phyloP scores from a whole-genome alignment of 1,140 invertebrate species.

The Zaprionus camerounensis region DNA sequence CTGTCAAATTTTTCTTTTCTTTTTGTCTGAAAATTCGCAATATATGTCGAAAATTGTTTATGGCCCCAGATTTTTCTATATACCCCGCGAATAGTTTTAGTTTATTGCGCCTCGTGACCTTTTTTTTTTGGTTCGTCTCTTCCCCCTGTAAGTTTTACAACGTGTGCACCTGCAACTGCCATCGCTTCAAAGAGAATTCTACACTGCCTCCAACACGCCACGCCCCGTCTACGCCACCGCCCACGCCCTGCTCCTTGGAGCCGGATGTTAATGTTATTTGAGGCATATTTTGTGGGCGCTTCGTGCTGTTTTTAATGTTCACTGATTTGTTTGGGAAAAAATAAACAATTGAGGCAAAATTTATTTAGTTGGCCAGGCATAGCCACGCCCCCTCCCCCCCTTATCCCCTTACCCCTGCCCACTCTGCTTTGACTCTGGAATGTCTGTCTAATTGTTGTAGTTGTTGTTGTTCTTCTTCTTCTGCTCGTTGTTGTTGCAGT shows the following conservation, averaged over 20 bases:
- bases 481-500: constrained; percentile 27
- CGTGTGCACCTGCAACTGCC: constrained; percentile 21
- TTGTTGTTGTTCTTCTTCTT: constrained; percentile 5
- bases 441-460: constrained; percentile 46
- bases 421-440: constrained; percentile 38
- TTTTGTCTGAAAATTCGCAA: neutral
- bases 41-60: constrained; percentile 5
- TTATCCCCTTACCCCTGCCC: neutral
- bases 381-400: neutral
- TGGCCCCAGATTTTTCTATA: neutral
- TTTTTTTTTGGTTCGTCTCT: neutral
- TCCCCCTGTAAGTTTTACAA: neutral
- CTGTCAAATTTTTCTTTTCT: no score
- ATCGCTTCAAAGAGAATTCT: constrained; percentile 20
- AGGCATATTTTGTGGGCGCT: constrained; percentile 53
- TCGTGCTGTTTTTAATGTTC: constrained; percentile 67
- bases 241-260: neutral
- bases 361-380: constrained; percentile 70
- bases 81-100: neutral
- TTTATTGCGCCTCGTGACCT: neutral
- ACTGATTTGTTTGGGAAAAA: constrained; percentile 79
- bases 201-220: neutral
- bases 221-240: neutral
- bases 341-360: constrained; percentile 75
- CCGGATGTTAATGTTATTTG: constrained; percentile 79